Evolutionary conservation across 2,797 vertebrate genomes (phyloP).

Genomic region (Hapalemur alaotrensis): DNA sequence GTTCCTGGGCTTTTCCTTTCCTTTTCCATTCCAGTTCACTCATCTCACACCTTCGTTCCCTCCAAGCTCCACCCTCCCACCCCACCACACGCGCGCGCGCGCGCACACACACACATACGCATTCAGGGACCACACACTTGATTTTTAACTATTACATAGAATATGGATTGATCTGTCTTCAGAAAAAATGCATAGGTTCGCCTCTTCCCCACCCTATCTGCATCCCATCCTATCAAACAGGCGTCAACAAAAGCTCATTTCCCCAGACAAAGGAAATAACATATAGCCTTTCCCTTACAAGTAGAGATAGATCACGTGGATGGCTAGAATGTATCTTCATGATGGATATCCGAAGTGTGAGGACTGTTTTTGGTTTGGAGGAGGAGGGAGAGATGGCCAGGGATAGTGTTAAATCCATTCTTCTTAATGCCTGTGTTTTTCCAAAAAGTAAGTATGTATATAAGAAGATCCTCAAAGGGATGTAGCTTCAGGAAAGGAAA

Average conservation of each 20-base stretch:
- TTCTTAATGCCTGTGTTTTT: neutral
- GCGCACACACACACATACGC: neutral
- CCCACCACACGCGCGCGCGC: too few relatives aligned
- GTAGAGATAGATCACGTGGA: too few relatives aligned
- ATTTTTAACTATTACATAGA: neutral
- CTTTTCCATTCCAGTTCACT: neutral
- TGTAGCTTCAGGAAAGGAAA: neutral
- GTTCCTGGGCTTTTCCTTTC: neutral
- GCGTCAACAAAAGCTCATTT: neutral
- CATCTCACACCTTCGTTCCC: neutral
- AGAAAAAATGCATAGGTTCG: neutral
- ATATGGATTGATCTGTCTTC: neutral
- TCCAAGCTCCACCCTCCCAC: accelerated
- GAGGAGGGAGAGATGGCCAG: too few relatives aligned
- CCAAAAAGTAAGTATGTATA: neutral
- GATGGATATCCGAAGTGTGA: neutral
- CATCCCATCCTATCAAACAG: neutral
- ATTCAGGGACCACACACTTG: neutral
- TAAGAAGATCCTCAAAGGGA: neutral
- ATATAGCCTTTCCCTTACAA: neutral
- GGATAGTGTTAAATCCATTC: neutral
- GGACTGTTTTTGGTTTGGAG: neutral
- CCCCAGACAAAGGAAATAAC: neutral
- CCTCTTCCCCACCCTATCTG: neutral
- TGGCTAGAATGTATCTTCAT: neutral